Conservation (phyloP, 2,797 vertebrate genomes). For the Phoeniculus purpureus region DNA sequence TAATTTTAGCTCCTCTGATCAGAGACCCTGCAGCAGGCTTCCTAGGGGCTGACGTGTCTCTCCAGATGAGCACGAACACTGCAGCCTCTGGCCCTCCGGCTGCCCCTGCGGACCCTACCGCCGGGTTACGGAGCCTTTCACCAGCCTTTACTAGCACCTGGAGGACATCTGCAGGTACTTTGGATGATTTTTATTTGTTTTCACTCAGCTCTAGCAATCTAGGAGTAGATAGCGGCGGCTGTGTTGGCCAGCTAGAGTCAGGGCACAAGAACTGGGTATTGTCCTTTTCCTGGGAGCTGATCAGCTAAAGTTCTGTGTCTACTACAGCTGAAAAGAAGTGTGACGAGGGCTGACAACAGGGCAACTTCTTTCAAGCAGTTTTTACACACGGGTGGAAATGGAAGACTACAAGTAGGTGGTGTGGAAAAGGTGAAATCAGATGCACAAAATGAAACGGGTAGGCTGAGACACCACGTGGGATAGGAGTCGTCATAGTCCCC, state of each 20-base stretch:
- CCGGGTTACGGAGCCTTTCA: background rate
- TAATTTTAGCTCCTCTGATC: constrained; percentile 2
- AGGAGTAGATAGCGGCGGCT: background rate
- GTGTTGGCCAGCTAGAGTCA: background rate
- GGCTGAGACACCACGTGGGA: background rate
- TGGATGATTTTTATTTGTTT: background rate
- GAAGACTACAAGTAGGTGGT: background rate
- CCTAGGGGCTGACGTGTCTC: background rate
- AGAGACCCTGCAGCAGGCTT: background rate
- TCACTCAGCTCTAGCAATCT: background rate
- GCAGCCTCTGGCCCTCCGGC: fast-evolving
- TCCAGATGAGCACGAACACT: background rate
- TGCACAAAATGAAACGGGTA: background rate
- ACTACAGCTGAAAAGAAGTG: background rate
- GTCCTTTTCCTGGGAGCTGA: background rate
- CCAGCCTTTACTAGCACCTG: background rate
- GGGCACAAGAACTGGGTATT: fast-evolving
- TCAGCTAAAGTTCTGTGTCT: background rate
- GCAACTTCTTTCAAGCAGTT: background rate
- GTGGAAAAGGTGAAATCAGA: background rate
- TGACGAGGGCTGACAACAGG: background rate
- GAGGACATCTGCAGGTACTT: background rate
- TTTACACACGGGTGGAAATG: background rate
- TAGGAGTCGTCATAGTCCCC: background rate
- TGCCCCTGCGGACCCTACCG: background rate